A percentile compares a stretch with the other conserved stretches of the same genome.
Conservation (phyloP, 2,797 vertebrate species). For the Trachurus trachurus region DNA sequence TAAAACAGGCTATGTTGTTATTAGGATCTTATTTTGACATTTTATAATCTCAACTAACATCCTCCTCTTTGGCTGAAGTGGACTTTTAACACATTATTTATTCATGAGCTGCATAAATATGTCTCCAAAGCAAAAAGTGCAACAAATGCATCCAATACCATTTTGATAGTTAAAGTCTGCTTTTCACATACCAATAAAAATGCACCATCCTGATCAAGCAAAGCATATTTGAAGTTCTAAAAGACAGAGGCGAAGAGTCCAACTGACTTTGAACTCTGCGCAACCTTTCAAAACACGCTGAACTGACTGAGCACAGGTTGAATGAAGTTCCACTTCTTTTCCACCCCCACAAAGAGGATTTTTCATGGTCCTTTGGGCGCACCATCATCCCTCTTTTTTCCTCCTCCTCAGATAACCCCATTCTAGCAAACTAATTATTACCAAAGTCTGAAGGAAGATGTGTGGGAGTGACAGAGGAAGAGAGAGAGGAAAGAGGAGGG, state of each 20-base stretch:
- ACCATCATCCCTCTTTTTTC: conserved; percentile 47
- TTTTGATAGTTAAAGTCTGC: conserved; percentile 28
- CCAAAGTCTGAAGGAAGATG: conserved; percentile 59
- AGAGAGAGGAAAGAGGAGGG: conserved; percentile 10
- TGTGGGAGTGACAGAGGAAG: conserved; percentile 62
- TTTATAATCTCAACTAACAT: conserved; percentile 19
- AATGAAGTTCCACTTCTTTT: conserved; percentile 59
- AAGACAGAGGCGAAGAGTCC: conserved; percentile 27
- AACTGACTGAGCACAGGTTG: conserved; percentile 48
- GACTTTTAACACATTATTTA: conserved; percentile 42
- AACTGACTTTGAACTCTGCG: conserved; percentile 67
- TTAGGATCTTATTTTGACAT: background rate
- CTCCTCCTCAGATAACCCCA: conserved; percentile 65
- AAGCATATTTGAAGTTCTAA: conserved; percentile 46
- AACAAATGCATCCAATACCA: conserved; percentile 29
- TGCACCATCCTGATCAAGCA: conserved; percentile 29
- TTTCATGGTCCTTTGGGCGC: conserved; percentile 66
- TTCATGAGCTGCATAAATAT: conserved; percentile 44
- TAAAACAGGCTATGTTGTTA: background rate
- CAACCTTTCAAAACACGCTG: conserved; percentile 59
- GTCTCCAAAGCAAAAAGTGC: conserved; percentile 32
- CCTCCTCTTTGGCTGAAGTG: conserved; percentile 17
- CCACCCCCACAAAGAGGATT: conserved; percentile 62
- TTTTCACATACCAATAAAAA: conserved; percentile 31
- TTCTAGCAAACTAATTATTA: conserved; percentile 76